Base-by-base conservation (phyloP, 1,140 invertebrate genomes). In the Solenopsis fugax region DNA sequence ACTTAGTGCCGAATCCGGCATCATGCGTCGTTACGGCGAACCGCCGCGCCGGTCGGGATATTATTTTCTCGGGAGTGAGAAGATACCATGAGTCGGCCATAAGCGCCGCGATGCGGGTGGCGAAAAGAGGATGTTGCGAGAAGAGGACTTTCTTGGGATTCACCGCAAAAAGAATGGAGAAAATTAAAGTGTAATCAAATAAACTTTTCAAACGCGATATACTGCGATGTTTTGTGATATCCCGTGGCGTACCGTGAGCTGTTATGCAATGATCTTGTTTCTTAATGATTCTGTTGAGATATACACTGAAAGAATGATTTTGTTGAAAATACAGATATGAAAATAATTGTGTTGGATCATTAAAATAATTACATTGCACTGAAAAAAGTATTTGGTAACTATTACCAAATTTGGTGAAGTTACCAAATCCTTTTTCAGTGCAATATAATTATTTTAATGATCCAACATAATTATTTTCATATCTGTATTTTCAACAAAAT, bases 51-150 rank as follows among this genome's bases (percentile, higher is more conserved):
- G 41, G 41, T n/a, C 4, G 4, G 12, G 29, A 52, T 80, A 80
- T 80, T 67, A 67, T 67, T 80, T 80, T 80, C 34, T 80, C 13
- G 4, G 13, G n/a, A 80, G 7, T n/a, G 64, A 69, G 34, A 34
- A 56, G n/a, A 18, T 34, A 12, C 45, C 37, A 41, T 7, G 41
- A 41, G 13, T 10, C 21, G 37, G 24, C 37, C 56, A 56, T 81
- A 9, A 71, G 48, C 34, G 48, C 29, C 48, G 77, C 29, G n/a
- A 71, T 18, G 48, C 34, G 6, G 13, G 48, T 67, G 13, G 21
- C 13, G 10, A n/a, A 1, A 67, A 12, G 12, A 21, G 0, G 21
- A 4, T 48, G 13, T 50, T 16, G 21, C 18, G 24, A n/a, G n/a
- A n/a, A n/a, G n/a, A n/a, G n/a, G n/a, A 52, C 0, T 54, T 0